phyloP scores from a whole-genome alignment of 2,797 vertebrate genomes.

The Acanthurus lineatus region DNA sequence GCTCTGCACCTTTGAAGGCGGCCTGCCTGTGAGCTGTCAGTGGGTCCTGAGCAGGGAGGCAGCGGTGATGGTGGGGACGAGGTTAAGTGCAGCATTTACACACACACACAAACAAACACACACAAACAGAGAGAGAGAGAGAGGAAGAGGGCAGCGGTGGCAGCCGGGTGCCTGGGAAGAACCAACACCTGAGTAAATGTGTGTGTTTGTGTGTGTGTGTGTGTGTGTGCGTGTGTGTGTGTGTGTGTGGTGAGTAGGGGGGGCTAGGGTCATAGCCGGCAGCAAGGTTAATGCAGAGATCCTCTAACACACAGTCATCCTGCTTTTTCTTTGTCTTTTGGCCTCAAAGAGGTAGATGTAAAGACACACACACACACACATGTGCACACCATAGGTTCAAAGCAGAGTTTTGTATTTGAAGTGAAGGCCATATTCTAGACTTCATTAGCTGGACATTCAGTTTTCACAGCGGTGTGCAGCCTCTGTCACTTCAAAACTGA shows the following conservation, averaged over 20 bases:
- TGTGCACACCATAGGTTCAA: constrained; percentile 46
- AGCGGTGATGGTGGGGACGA: constrained; percentile 18
- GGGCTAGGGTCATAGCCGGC: constrained; percentile 66
- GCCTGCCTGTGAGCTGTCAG: constrained; percentile 73
- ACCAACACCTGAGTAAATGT: constrained; percentile 41
- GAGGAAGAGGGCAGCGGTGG: constrained; percentile 57
- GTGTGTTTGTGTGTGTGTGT: constrained; percentile 29
- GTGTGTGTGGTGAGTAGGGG: constrained; percentile 1
- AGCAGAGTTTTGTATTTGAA: constrained; percentile 57
- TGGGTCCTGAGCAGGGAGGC: constrained; percentile 39
- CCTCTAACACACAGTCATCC: constrained; percentile 39
- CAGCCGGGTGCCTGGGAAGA: constrained; percentile 46
- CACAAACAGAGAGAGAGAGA: constrained; percentile 16
- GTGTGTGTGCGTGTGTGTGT: constrained; percentile 8
- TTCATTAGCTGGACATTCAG: constrained; percentile 48
- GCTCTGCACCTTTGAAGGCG: constrained; percentile 68
- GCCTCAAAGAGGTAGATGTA: constrained; percentile 51
- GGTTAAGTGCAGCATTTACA: constrained; percentile 74
- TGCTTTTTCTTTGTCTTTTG: constrained; percentile 54
- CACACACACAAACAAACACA: neutral
- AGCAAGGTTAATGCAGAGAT: constrained; percentile 81
- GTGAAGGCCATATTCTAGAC: constrained; percentile 28
- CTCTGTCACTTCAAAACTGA: constrained; percentile 38
- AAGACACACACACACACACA: constrained; percentile 35
- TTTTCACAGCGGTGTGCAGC: constrained; percentile 4